Evolutionary conservation across 1,140 invertebrate genomes (phyloP).

Genomic region (Polyergus mexicanus): DNA sequence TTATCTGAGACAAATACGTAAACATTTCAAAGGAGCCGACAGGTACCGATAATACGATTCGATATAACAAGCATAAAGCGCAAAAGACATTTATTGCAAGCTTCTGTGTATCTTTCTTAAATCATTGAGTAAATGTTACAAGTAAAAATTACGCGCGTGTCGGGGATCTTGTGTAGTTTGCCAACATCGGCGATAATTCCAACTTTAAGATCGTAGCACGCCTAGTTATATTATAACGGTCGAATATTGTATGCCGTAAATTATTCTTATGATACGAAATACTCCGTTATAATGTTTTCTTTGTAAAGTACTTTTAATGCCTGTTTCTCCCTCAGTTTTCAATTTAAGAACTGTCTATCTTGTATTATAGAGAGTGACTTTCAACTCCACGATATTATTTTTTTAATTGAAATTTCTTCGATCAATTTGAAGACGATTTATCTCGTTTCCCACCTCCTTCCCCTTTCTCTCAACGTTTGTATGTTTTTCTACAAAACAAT

Average conservation of each 20-base stretch:
- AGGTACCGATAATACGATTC: neutral
- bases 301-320: neutral
- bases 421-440: neutral
- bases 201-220: slow-evolving; percentile 16
- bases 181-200: slow-evolving; percentile 20
- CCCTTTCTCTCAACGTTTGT: neutral
- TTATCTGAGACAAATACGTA: neutral
- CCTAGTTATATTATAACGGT: slow-evolving; percentile 11
- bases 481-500: neutral
- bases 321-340: neutral
- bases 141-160: neutral
- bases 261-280: slow-evolving; percentile 25
- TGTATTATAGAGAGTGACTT: neutral
- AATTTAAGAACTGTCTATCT: slow-evolving; percentile 3
- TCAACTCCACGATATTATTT: slow-evolving; percentile 9
- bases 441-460: neutral
- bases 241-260: slow-evolving; percentile 38
- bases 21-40: neutral
- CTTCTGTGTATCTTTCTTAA: neutral
- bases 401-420: slow-evolving; percentile 12
- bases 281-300: slow-evolving; percentile 14
- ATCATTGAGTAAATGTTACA: slow-evolving; percentile 17
- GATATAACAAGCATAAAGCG: neutral
- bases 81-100: slow-evolving; percentile 13
- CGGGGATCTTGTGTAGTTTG: neutral